phyloP scores from a whole-genome alignment of 2,797 vertebrate genomes.

The Taeniopygia guttata region DNA sequence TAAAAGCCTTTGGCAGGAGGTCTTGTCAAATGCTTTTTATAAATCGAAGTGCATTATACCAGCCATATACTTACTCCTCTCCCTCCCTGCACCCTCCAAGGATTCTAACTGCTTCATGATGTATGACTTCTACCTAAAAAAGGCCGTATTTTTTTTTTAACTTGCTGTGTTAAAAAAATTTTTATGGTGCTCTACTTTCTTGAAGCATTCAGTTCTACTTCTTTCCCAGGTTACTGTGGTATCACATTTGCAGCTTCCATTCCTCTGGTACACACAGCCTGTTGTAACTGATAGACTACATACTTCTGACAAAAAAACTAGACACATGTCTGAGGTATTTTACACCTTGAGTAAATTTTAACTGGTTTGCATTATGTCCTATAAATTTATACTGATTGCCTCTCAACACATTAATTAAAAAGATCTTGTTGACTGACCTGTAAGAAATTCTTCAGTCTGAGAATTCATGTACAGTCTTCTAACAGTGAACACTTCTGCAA shows the following conservation, averaged over 20 bases:
- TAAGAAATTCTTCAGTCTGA: not conserved
- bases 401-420: not conserved
- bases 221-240: not conserved
- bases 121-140: not conserved
- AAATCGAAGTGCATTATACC: constrained; percentile 46
- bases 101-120: not conserved
- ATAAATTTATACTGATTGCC: not conserved
- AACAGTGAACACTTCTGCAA: not conserved
- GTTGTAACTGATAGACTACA: not conserved
- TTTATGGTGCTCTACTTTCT: not conserved
- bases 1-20: constrained; percentile 51
- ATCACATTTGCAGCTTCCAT: not conserved
- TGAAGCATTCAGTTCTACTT: not conserved
- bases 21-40: constrained; percentile 25
- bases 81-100: not conserved
- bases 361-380: not conserved
- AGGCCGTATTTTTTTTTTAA: not conserved
- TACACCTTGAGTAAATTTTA: not conserved
- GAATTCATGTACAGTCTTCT: not conserved
- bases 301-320: not conserved
- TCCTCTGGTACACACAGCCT: not conserved
- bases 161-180: not conserved
- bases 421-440: not conserved
- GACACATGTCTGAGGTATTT: not conserved
- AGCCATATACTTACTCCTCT: not conserved